A percentile compares a stretch with the other conserved stretches of the same genome.
These are phyloP conservation scores for Pangasius macronema DNA, from an alignment of 2,797 vertebrate species.

Conservation along the genomic window DNA sequence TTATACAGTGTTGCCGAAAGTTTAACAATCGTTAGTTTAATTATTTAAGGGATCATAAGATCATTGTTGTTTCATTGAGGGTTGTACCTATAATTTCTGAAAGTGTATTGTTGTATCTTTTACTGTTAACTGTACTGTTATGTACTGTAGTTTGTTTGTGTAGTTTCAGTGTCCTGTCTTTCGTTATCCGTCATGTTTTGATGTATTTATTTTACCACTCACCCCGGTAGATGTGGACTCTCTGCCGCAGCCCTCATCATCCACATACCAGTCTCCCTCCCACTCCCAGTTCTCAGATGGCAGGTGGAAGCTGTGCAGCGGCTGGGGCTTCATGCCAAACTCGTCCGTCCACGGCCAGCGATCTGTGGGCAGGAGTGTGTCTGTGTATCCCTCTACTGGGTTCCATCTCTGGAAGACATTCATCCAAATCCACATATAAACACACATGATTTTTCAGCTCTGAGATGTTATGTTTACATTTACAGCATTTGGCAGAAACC, in stretches of 20 bases:
- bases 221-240: slow-evolving; percentile 94
- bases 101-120: background rate
- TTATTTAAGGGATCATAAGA: background rate
- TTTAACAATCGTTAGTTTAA: background rate
- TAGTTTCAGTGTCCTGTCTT: background rate
- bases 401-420: slow-evolving; percentile 88
- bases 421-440: background rate
- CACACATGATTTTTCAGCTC: background rate
- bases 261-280: slow-evolving; percentile 98
- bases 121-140: background rate
- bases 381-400: slow-evolving; percentile 93
- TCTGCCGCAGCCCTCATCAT: slow-evolving; percentile 94
- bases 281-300: slow-evolving; percentile 94
- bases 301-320: slow-evolving; percentile 86
- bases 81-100: background rate
- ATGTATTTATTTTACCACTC: slow-evolving; percentile 65
- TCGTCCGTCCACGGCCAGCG: slow-evolving; percentile 98
- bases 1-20: background rate
- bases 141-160: background rate
- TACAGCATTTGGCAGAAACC: too few relatives aligned
- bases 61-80: background rate
- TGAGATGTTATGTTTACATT: background rate
- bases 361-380: slow-evolving; percentile 93
- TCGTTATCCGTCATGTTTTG: background rate
- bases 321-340: slow-evolving; percentile 85